Conservation (phyloP, 2,113 vertebrate species). For the Oncorhynchus keta region DNA sequence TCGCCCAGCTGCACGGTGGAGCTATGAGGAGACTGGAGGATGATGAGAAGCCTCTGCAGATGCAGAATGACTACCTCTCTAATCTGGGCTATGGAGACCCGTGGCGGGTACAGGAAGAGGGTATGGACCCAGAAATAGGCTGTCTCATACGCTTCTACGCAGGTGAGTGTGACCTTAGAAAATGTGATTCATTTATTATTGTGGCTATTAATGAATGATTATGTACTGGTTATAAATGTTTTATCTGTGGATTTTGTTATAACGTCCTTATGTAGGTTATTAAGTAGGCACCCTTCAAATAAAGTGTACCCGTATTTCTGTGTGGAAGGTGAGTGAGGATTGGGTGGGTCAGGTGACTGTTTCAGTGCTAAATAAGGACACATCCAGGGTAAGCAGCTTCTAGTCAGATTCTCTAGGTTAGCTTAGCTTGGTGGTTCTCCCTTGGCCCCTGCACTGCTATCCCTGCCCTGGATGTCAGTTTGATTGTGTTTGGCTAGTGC, state of each 20-base stretch:
- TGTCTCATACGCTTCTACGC: constrained; percentile 90
- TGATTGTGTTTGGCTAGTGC: constrained; percentile 21
- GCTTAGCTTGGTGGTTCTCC: neutral
- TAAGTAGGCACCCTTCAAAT: too few relatives aligned
- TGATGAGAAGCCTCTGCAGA: constrained; percentile 85
- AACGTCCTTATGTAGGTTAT: too few relatives aligned
- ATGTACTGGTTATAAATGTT: too few relatives aligned
- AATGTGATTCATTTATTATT: too few relatives aligned
- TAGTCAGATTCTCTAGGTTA: neutral
- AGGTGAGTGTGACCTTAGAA: constrained; percentile 68
- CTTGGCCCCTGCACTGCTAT: neutral
- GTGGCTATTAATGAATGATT: too few relatives aligned
- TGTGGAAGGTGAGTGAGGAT: too few relatives aligned
- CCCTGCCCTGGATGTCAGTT: constrained; percentile 12
- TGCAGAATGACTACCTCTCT: constrained; percentile 88
- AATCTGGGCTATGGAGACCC: constrained; percentile 86
- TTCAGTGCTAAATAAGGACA: neutral
- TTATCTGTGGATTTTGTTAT: too few relatives aligned
- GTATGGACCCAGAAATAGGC: constrained; percentile 87
- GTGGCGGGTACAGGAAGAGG: constrained; percentile 88
- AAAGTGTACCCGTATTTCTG: too few relatives aligned
- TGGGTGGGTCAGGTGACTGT: too few relatives aligned
- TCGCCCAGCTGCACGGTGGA: constrained; percentile 89
- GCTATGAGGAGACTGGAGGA: constrained; percentile 80
- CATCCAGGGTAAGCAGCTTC: neutral